Evolutionary conservation across 2,113 vertebrate genomes (phyloP).

Genomic region (Erythrocercus mccallii): DNA sequence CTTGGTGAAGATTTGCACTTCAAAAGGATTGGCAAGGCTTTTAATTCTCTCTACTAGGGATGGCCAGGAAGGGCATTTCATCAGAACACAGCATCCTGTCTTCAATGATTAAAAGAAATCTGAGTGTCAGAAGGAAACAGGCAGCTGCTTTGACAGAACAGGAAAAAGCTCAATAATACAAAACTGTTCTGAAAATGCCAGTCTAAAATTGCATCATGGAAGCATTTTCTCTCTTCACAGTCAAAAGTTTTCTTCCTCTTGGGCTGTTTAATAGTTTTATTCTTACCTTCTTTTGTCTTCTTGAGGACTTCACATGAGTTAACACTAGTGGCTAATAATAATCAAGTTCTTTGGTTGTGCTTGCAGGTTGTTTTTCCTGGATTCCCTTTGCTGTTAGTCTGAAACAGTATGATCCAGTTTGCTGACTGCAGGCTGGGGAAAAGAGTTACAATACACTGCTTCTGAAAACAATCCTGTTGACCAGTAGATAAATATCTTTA

Average conservation of each 20-base stretch:
- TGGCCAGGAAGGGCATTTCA: slow-evolving; percentile 11
- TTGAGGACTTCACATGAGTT: neutral
- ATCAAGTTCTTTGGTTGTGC: neutral
- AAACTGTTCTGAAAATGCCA: neutral
- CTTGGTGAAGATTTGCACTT: slow-evolving; percentile 46
- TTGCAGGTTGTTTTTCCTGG: neutral
- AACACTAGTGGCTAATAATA: neutral
- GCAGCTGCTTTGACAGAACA: neutral
- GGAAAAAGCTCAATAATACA: neutral
- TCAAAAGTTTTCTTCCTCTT: neutral
- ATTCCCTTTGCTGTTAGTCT: neutral
- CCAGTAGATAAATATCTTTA: neutral
- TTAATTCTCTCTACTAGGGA: slow-evolving; percentile 12
- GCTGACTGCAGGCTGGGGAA: neutral
- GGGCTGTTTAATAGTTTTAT: neutral
- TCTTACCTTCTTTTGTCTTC: neutral
- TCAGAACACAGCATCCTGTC: slow-evolving; percentile 21
- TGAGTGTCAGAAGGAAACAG: slow-evolving; percentile 1
- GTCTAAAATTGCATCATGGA: neutral
- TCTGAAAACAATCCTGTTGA: neutral
- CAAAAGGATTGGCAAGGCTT: slow-evolving; percentile 37
- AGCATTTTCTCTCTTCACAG: neutral
- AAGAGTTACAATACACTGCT: neutral
- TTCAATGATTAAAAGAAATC: slow-evolving; percentile 38
- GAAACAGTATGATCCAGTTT: neutral